Evolutionary conservation across 2,797 vertebrate genomes (phyloP).

Genomic region (Periparus ater): DNA sequence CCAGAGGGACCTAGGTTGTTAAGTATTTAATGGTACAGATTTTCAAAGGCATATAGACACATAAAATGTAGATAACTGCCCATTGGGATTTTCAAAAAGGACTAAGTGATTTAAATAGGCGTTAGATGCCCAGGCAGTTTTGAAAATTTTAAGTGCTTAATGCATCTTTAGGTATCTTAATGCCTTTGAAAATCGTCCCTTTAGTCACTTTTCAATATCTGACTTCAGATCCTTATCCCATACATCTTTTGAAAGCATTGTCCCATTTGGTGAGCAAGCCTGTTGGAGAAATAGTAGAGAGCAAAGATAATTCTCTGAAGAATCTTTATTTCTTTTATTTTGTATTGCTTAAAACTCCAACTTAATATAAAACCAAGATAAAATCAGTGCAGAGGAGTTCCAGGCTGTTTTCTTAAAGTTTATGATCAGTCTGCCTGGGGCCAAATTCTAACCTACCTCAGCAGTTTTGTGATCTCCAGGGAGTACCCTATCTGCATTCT

Average conservation of each 20-base stretch:
- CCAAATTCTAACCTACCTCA: background rate
- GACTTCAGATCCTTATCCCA: background rate
- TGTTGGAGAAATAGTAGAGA: background rate
- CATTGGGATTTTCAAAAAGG: slow-evolving; percentile 31
- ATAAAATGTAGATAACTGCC: slow-evolving; percentile 51
- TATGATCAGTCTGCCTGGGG: background rate
- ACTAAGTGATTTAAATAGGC: slow-evolving; percentile 56
- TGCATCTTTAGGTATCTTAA: slow-evolving; percentile 44
- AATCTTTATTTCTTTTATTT: background rate
- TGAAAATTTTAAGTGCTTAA: slow-evolving; percentile 56
- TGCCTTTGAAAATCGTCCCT: slow-evolving; percentile 48
- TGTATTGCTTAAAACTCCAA: background rate
- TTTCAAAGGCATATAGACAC: slow-evolving; percentile 47
- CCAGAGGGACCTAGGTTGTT: background rate
- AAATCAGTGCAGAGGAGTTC: background rate
- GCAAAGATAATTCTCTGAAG: background rate
- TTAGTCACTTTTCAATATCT: slow-evolving; percentile 6
- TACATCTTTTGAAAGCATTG: background rate
- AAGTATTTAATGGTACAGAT: slow-evolving; percentile 54
- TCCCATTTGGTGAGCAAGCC: background rate
- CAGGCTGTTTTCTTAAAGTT: background rate
- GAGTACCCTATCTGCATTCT: background rate
- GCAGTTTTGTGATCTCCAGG: background rate
- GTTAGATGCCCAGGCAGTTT: slow-evolving; percentile 29
- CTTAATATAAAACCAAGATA: background rate